Percentiles rank a stretch among this genome's conserved stretches.
Evolutionary conservation across 2,888 invertebrate genomes (phyloP).

Genomic region (Chymomyza caudatula): DNA sequence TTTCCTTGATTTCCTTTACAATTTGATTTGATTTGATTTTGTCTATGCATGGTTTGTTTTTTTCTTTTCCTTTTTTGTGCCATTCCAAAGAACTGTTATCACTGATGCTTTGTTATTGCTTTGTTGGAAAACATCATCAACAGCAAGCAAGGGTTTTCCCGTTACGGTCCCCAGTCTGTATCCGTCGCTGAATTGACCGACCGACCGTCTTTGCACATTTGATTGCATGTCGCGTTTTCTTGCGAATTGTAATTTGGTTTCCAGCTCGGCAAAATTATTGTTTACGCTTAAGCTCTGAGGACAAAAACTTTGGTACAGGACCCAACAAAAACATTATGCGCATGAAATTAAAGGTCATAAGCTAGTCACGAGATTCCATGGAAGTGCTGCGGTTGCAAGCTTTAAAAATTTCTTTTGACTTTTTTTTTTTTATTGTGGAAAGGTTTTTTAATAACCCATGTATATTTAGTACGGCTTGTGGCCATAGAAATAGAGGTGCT

Average conservation of each 20-base stretch:
- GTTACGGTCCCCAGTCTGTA: not conserved
- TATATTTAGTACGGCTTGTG: too few species aligned
- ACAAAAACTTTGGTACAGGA: too few species aligned
- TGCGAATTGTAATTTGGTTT: not conserved
- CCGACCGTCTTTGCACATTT: not conserved
- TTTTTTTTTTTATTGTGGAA: too few species aligned
- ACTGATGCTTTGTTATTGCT: not conserved
- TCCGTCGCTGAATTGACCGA: not conserved
- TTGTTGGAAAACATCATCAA: not conserved
- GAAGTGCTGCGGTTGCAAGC: not conserved
- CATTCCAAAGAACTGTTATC: not conserved
- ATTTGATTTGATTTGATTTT: constrained; percentile 9
- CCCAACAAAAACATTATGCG: too few species aligned
- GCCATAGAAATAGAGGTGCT: too few species aligned
- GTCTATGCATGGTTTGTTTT: constrained; percentile 8
- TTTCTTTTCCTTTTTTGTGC: not conserved
- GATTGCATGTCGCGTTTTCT: not conserved
- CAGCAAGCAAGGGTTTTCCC: not conserved
- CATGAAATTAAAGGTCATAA: too few species aligned
- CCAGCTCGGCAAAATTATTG: too few species aligned
- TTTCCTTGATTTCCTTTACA: constrained; percentile 27
- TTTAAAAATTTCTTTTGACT: not conserved
- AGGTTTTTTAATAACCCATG: too few species aligned
- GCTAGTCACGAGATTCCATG: too few species aligned
- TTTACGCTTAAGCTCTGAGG: too few species aligned